Evolutionary conservation across 1,140 invertebrate genomes (phyloP), one percentile per base, ranked within the genome.

Genomic region (Prorops nasuta): DNA sequence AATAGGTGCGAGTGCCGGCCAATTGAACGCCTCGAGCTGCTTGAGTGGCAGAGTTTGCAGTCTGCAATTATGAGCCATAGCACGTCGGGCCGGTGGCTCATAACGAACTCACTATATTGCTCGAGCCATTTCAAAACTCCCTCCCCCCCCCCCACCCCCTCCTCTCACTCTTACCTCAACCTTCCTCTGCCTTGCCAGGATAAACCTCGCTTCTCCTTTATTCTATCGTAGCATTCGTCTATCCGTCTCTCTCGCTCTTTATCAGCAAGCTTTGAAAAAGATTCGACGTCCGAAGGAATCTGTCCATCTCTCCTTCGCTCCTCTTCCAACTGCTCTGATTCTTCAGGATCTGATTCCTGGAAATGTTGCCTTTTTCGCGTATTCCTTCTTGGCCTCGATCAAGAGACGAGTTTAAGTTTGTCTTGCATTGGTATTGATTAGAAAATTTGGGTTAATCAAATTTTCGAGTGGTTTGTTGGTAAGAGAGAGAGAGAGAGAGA

Each of bases 41-140:
- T 54, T n/a, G 51, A 43, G 62, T 61, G 61, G 54, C 58, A 58
- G 57, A 57, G 57, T 52, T 51, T 56, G 58, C 56, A 66, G 58
- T 72, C 71, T 77, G 57, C 74, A 77, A 77, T 77, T 77, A 77
- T 69, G 71, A 75, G 71, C 72, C 61, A 74, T 77, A 77, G 59
- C 65, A 69, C 62, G 68, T 73, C 72, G 67, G 59, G 46, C 51
- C 63, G 63, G 51, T 32, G 53, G 39, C 71, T 72, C 72, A 63
- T 77, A 77, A 75, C 72, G 67, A 77, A 75, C 71, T 63, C 64
- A 68, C 63, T 73, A 74, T 74, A 77, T 72, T 74, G 64, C 69
- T 50, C 55, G 53, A 58, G 62, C 24, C 58, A 64, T 72, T 72
- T 73, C 66, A 54, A 68, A 69, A 71, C 61, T 64, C 45, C 48